These are phyloP conservation scores for Nomada ferruginata DNA, from an alignment of 2,888 invertebrate species.

Conservation along the genomic window DNA sequence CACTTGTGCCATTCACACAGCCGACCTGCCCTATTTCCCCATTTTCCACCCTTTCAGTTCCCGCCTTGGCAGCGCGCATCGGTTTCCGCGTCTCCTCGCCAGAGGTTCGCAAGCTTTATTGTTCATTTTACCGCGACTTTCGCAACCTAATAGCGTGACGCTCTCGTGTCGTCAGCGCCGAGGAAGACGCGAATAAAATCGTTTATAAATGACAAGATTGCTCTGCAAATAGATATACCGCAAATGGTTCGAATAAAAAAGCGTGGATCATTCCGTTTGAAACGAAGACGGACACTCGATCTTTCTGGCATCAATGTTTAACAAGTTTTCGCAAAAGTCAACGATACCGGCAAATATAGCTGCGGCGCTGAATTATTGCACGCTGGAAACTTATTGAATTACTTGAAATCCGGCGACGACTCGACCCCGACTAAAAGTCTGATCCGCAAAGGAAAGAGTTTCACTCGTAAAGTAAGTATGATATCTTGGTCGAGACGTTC, in stretches of 20 bases:
- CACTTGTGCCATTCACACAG: slow-evolving; percentile 70
- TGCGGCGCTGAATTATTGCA: no score
- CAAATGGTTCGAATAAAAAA: background rate
- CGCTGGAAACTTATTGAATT: background rate
- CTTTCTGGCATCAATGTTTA: no score
- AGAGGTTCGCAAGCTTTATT: slow-evolving; percentile 5
- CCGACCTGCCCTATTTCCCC: slow-evolving; percentile 79
- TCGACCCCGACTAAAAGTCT: background rate
- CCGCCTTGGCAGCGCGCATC: slow-evolving; percentile 39
- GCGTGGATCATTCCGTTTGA: background rate
- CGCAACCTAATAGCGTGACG: background rate
- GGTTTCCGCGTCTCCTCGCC: slow-evolving; percentile 30
- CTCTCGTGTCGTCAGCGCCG: background rate
- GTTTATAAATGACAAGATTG: background rate
- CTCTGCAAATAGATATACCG: no score
- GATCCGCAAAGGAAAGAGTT: slow-evolving; percentile 23
- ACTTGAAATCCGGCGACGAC: background rate
- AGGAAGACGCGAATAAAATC: background rate
- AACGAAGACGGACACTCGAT: background rate
- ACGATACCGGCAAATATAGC: no score
- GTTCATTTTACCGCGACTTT: slow-evolving; percentile 30
- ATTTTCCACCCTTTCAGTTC: slow-evolving; percentile 75
- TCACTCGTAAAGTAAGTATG: slow-evolving; percentile 21
- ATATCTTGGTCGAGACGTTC: slow-evolving; percentile 47
- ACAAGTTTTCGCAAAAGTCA: no score